A percentile compares a stretch with the other conserved stretches of the same genome.
Evolutionary conservation across 1,140 invertebrate genomes (phyloP).

Genomic region (Drosophila santomea): DNA sequence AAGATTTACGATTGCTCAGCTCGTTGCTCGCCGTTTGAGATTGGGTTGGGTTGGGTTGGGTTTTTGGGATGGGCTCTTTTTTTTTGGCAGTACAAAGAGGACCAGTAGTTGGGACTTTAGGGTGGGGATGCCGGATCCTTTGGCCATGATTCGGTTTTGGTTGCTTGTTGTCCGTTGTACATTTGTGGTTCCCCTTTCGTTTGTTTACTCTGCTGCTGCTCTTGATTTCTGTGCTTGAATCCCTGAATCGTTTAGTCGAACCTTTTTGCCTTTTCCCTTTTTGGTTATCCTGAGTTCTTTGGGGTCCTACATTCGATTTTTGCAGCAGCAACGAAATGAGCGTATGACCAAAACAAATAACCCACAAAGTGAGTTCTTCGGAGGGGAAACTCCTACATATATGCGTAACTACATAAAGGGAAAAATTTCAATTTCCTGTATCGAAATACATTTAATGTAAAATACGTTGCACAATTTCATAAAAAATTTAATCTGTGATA

Average conservation of each 20-base stretch:
- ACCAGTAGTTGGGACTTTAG: constrained; percentile 15
- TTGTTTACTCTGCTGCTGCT: constrained; percentile 57
- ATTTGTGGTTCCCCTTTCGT: constrained; percentile 68
- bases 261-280: constrained; percentile 56
- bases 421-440: too few species aligned
- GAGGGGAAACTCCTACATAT: constrained; percentile 16
- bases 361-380: constrained; percentile 80
- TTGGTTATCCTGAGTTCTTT: constrained; percentile 26
- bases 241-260: constrained; percentile 59
- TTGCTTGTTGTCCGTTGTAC: constrained; percentile 55
- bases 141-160: constrained; percentile 45
- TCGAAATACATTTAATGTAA: too few species aligned
- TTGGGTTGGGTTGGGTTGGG: constrained; percentile 19
- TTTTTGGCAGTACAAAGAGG: constrained; percentile 21
- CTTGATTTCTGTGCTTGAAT: constrained; percentile 72
- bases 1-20: constrained; percentile 83
- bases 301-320: constrained; percentile 61
- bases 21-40: constrained; percentile 59
- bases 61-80: not conserved
- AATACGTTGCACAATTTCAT: too few species aligned
- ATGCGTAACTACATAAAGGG: constrained; percentile 24
- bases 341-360: constrained; percentile 83
- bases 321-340: constrained; percentile 66
- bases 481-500: too few species aligned
- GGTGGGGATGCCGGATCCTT: constrained; percentile 22